Percentiles rank a stretch among this genome's conserved stretches.
phyloP scores from a whole-genome alignment of 2,888 invertebrate species.

The Leptinotarsa tumamoca region DNA sequence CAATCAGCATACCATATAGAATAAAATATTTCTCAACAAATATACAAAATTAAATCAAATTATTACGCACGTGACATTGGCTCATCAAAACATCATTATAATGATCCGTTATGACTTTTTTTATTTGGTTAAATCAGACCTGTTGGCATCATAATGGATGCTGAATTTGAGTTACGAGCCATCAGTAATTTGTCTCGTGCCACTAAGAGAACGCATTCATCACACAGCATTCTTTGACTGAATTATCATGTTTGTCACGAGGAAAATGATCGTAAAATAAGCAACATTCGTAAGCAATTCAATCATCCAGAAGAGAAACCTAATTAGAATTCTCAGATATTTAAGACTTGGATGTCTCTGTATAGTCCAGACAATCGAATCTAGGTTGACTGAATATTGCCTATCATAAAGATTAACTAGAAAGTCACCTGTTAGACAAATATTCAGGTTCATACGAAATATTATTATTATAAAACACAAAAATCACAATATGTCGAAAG shows the following conservation, averaged over 20 bases:
- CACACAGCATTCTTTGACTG: constrained; percentile 13
- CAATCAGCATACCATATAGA: too few species aligned
- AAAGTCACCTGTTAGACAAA: too few species aligned
- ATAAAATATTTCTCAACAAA: too few species aligned
- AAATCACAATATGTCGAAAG: too few species aligned
- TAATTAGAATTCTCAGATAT: constrained; percentile 34
- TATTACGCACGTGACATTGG: neutral
- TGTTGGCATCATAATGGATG: constrained; percentile 16
- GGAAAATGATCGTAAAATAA: constrained; percentile 41
- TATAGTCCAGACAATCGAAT: constrained; percentile 1
- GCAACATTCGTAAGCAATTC: constrained; percentile 40
- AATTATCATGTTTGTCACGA: constrained; percentile 40
- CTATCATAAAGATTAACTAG: too few species aligned
- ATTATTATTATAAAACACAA: too few species aligned
- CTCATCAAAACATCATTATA: neutral
- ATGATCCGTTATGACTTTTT: neutral
- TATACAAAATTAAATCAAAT: too few species aligned
- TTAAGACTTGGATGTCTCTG: neutral
- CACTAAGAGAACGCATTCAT: constrained; percentile 22
- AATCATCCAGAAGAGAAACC: constrained; percentile 42
- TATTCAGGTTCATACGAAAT: too few species aligned
- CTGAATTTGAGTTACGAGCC: constrained; percentile 23
- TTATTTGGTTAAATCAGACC: neutral
- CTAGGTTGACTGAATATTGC: neutral
- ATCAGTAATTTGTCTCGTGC: constrained; percentile 26